Evolutionary conservation across 1,140 invertebrate species (phyloP), one percentile per base, ranked within the genome.

Genomic region (Globodera rostochiensis): DNA sequence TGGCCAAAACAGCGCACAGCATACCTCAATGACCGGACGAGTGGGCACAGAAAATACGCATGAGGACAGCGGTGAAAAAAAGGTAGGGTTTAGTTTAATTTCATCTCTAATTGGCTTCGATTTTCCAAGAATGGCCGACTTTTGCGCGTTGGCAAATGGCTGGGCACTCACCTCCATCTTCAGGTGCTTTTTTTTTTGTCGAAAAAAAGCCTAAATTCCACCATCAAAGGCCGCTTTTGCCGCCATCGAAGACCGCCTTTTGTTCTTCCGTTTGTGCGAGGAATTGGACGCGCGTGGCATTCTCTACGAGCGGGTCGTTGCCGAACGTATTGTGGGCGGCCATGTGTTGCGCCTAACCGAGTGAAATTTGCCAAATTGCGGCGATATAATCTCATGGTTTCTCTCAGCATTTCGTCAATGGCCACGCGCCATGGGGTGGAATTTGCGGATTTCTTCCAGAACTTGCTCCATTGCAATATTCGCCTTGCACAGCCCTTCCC

Each of bases 401-500:
- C 36, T 73, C 77, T 83, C 9, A 83, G 82, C 45, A 45, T 83
- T 53, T 84, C 73, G 15, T 64, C 82, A 9, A 53, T 75, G 15
- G 36, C 64, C 11, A n/a, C 25, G 15, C 57, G 60, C 21, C 70
- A 69, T 67, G 66, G 13, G 13, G 6, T 78, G n/a, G 70, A 75
- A 47, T 82, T 25, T 60, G 81, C 57, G 9, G 82, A 84, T 19
- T 83, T 83, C 80, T 83, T 83, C 64, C 19, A 74, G 21, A 83
- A 83, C 71, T 77, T 83, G 82, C n/a, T 84, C 9, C n/a, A 67
- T 3, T 83, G 82, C 45, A 76, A 77, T 46, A 67, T 83, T 36
- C 83, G 82, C 9, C 36, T 83, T 53, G 49, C 74, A 45, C 49
- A 83, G 21, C 82, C 76, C n/a, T 45, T 71, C 36, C 64, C 66